Conservation (phyloP, 1,140 invertebrate genomes). For the Halyomorpha halys region DNA sequence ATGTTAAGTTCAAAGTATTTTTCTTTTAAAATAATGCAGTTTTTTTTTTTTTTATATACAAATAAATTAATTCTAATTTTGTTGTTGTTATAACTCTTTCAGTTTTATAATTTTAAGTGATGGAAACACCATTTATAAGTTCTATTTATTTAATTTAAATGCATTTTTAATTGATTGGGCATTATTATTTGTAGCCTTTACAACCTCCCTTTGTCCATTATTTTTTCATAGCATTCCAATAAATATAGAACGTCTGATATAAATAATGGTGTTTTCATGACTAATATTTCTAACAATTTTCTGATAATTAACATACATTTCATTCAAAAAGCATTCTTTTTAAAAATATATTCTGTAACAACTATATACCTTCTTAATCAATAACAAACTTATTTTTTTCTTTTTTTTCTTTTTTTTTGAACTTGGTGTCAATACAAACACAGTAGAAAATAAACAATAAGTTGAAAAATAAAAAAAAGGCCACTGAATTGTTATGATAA, state of each 20-base stretch:
- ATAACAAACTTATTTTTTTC: conserved; percentile 7
- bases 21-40: no score
- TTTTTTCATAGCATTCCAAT: background rate
- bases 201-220: no score
- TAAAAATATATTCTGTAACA: conserved; percentile 13
- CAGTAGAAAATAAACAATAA: conserved; percentile 16
- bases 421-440: conserved; percentile 10
- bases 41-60: background rate
- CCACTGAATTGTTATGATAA: conserved; percentile 21
- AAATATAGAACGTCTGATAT: no score
- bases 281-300: background rate
- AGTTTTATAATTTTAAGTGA: conserved; percentile 1
- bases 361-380: conserved; percentile 8
- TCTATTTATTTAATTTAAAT: conserved; percentile 16
- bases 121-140: conserved; percentile 13
- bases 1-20: no score
- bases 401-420: conserved; percentile 10
- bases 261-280: conserved; percentile 10
- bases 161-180: conserved; percentile 15
- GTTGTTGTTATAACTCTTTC: background rate
- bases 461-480: conserved; percentile 21
- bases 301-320: conserved; percentile 5
- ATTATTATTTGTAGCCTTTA: background rate
- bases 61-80: background rate
- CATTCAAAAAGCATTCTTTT: conserved; percentile 3